These are phyloP conservation scores for Nilaparvata lugens DNA, from an alignment of 1,140 invertebrate genomes.

Conservation along the genomic window DNA sequence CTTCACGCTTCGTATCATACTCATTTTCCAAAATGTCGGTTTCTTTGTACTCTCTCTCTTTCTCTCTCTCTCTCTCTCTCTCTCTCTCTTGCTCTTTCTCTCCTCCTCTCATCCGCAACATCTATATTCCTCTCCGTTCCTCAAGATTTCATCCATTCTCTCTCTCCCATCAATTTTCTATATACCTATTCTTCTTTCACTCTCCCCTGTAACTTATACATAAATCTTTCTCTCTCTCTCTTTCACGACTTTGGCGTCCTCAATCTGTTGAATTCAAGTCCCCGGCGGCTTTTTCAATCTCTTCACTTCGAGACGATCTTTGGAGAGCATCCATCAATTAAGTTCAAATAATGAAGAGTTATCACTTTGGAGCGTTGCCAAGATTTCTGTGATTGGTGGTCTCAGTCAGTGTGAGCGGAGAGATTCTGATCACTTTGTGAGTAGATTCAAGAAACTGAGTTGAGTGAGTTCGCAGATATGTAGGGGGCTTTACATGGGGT, in stretches of 20 bases:
- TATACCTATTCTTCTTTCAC: background rate
- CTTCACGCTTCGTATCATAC: slow-evolving; percentile 11
- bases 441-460: no score
- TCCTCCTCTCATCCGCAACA: background rate
- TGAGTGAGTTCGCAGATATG: no score
- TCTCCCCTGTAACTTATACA: background rate
- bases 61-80: background rate
- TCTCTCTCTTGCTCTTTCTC: slow-evolving; percentile 4
- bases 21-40: slow-evolving; percentile 9
- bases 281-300: no score
- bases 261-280: no score
- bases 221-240: background rate
- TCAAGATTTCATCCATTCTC: background rate
- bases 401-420: no score
- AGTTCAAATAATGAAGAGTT: no score
- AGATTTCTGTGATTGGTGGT: no score
- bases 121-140: slow-evolving; percentile 1
- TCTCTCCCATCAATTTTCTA: background rate
- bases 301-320: no score
- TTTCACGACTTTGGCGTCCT: background rate
- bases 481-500: no score
- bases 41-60: background rate
- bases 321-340: no score
- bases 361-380: no score
- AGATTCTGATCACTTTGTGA: no score